phyloP scores from a whole-genome alignment of 37 sponge, comb jelly and placozoan genomes.

The Spongilla lacustris region DNA sequence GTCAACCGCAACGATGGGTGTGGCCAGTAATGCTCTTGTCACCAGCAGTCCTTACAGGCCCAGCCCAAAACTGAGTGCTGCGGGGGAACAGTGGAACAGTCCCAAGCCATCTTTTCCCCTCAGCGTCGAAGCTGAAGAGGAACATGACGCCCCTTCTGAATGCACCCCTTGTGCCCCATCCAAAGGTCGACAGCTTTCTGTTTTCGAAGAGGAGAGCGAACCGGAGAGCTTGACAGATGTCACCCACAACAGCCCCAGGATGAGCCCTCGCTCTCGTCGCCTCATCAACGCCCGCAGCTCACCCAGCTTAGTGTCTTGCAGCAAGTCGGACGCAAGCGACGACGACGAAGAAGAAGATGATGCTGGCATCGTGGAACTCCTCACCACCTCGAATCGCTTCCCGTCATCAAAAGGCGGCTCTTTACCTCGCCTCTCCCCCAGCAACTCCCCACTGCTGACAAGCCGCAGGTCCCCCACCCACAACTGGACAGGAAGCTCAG shows the following conservation, averaged over 20 bases:
- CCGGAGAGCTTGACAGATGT: constrained; percentile 39
- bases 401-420: constrained; percentile 28
- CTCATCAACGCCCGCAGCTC: constrained; percentile 38
- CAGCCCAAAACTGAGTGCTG: constrained; percentile 14
- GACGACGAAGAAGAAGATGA: constrained; percentile 72
- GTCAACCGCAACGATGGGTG: not conserved
- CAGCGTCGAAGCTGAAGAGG: constrained; percentile 5
- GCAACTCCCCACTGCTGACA: constrained; percentile 63
- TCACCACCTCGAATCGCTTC: constrained; percentile 66
- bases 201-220: constrained; percentile 82
- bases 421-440: constrained; percentile 57
- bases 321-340: constrained; percentile 76
- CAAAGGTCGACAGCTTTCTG: constrained; percentile 38
- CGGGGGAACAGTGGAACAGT: constrained; percentile 36
- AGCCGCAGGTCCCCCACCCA: constrained; percentile 72
- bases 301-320: constrained; percentile 31
- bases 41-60: not conserved
- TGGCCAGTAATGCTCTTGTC: not conserved
- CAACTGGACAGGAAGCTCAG: constrained; percentile 62
- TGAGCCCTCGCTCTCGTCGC: constrained; percentile 31
- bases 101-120: constrained; percentile 65
- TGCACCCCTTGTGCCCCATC: not conserved
- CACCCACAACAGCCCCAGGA: constrained; percentile 7
- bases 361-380: constrained; percentile 77
- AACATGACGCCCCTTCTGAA: not conserved